These are phyloP conservation scores for Drosophila monieri DNA, from an alignment of 2,888 invertebrate species.

Conservation along the genomic window DNA sequence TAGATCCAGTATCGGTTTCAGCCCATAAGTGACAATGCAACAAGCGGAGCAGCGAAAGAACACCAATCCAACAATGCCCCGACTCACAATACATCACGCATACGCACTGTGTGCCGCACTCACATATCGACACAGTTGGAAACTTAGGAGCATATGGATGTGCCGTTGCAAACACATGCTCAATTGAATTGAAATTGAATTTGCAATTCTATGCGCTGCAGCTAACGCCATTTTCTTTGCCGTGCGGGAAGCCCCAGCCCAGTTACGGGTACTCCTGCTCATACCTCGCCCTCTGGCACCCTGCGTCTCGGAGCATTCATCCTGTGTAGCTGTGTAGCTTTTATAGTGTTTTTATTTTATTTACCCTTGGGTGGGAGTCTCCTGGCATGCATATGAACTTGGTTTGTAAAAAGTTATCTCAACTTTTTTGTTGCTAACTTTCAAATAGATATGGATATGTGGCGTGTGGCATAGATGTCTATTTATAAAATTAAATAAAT, in stretches of 20 bases:
- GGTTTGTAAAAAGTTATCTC: slow-evolving; percentile 19
- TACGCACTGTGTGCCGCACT: slow-evolving; percentile 9
- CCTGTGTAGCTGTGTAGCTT: slow-evolving; percentile 7
- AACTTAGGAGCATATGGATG: slow-evolving; percentile 58
- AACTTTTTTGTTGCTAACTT: background rate
- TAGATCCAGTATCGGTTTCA: slow-evolving; percentile 56
- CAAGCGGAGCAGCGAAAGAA: slow-evolving; percentile 60
- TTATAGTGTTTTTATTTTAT: slow-evolving; percentile 35
- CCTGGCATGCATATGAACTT: slow-evolving; percentile 27
- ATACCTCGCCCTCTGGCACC: slow-evolving; percentile 28
- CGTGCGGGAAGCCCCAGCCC: slow-evolving; percentile 49
- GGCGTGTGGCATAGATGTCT: background rate
- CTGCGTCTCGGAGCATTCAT: slow-evolving; percentile 1
- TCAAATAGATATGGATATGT: background rate
- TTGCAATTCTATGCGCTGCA: slow-evolving; percentile 75
- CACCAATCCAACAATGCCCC: slow-evolving; percentile 56
- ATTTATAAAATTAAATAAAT: background rate
- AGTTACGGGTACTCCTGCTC: slow-evolving; percentile 23
- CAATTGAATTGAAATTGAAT: slow-evolving; percentile 79
- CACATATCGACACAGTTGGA: slow-evolving; percentile 6
- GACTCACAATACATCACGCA: slow-evolving; percentile 37
- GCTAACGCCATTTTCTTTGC: slow-evolving; percentile 73
- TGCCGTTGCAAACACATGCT: slow-evolving; percentile 74
- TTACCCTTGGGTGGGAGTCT: slow-evolving; percentile 28
- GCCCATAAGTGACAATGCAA: slow-evolving; percentile 66